Conservation (phyloP, 2,113 vertebrate genomes). For the Semnornis frantzii region DNA sequence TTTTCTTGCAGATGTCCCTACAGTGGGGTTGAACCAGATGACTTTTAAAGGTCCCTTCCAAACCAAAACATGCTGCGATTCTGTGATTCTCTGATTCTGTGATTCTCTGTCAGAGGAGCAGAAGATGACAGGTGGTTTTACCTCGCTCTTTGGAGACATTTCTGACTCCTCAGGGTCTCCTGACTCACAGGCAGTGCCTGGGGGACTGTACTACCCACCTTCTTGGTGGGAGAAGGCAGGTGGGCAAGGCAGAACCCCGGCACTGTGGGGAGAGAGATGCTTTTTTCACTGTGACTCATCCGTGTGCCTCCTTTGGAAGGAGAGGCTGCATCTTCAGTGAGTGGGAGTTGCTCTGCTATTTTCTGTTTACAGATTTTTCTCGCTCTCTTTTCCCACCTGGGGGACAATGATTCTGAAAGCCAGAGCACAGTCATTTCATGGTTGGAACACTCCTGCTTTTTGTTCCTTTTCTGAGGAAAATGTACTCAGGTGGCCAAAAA, state of each 20-base stretch:
- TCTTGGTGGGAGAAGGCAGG: not conserved
- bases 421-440: not conserved
- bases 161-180: not conserved
- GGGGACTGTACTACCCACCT: not conserved
- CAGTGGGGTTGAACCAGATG: no score
- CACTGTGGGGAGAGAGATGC: not conserved
- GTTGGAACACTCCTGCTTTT: not conserved
- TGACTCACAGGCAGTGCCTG: constrained; percentile 24
- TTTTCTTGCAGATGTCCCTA: no score
- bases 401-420: not conserved
- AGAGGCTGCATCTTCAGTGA: not conserved
- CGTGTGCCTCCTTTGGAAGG: not conserved
- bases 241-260: constrained; percentile 27
- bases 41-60: no score
- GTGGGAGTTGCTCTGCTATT: constrained; percentile 56
- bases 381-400: constrained; percentile 8
- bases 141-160: not conserved
- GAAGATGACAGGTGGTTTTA: constrained; percentile 3
- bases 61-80: no score
- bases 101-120: not conserved
- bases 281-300: constrained; percentile 49
- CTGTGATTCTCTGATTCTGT: no score
- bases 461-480: no score
- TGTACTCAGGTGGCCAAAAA: no score
- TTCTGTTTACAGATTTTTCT: constrained; percentile 44